Percentiles rank a stretch among this genome's conserved stretches.
These are phyloP conservation scores for Diabrotica balteata DNA, from an alignment of 2,888 invertebrate species.

Conservation along the genomic window DNA sequence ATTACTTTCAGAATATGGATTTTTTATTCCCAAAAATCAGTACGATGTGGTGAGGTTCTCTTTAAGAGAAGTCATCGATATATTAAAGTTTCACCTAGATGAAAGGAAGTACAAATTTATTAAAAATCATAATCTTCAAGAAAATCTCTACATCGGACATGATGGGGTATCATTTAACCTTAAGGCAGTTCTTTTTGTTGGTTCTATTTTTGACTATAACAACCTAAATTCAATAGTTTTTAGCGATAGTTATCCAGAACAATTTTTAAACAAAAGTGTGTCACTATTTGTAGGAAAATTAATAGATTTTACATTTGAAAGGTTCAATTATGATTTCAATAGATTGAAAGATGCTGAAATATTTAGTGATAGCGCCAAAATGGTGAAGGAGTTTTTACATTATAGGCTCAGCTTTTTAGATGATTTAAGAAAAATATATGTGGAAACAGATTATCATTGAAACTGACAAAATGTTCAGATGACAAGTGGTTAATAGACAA, in stretches of 20 bases:
- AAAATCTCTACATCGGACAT: conserved; percentile 68
- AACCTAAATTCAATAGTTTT: conserved; percentile 42
- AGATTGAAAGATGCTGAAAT: not conserved
- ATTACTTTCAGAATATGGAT: conserved; percentile 88
- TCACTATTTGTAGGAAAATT: conserved; percentile 17
- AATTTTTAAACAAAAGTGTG: conserved; percentile 32
- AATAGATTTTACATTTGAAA: conserved; percentile 18
- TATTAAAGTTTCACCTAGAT: conserved; percentile 43
- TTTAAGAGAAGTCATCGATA: conserved; percentile 40
- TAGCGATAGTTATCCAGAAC: conserved; percentile 42
- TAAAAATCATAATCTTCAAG: conserved; percentile 65
- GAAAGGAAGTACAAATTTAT: conserved; percentile 67
- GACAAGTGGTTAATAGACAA: too few relatives aligned
- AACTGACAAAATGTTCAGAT: too few relatives aligned
- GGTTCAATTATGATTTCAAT: conserved; percentile 10
- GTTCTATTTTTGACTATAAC: conserved; percentile 35
- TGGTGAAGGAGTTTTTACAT: conserved; percentile 15
- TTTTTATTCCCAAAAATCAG: conserved; percentile 62
- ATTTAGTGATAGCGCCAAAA: conserved; percentile 13
- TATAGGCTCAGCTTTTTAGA: conserved; percentile 13
- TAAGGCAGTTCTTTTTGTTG: conserved; percentile 53
- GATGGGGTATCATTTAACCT: conserved; percentile 75
- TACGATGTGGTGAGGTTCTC: conserved; percentile 42
- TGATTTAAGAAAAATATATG: not conserved
- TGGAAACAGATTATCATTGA: too few relatives aligned